Evolutionary conservation across 2,888 invertebrate species (phyloP), one percentile per base, ranked within the genome.

Genomic region (Caenorhabditis macrosperma): DNA sequence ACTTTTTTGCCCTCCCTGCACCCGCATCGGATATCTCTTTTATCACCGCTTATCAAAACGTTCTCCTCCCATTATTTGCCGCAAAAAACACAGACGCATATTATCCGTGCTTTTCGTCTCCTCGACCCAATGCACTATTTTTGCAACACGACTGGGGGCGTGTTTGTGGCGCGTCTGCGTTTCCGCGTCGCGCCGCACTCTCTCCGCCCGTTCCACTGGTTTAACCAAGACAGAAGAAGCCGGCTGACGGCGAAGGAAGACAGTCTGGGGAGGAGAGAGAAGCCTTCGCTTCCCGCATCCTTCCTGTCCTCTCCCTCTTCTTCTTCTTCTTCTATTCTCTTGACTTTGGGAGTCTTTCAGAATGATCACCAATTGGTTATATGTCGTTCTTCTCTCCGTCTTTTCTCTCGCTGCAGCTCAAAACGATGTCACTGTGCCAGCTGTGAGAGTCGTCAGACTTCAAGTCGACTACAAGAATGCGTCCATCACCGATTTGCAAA

Each of bases 381-480:
- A 9, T 9, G 9, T 38, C 2, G 38, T 12, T 12, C 15, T 38
- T 12, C 15, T 38, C 9, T 9, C 38, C 5, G 38, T 38, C 2
- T 38, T 38, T 2, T 38, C 9, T 12, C 2, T 38, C 38, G 9
- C 38, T 12, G 20, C 52, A 7, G 61, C 52, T n/a, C 41, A 50
- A 1, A 61, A 81, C 33, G 79, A 81, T 38, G 78, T 81, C 10
- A 80, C 79, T 10, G 78, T 81, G 2, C 84, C 84, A n/a, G 88
- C 87, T 1, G 82, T 87, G 2, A 67, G 87, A 20, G 86, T 87
- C 12, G 87, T 87, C 17, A 75, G 87, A 28, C 83, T 87, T 20
- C 87, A 86, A 60, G 71, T 86, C 10, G 80, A 85, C 33, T 85
- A 85, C 33, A 63, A 68, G 22, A 78, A 82, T 50, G 84, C 86